Percentiles rank a stretch among this genome's conserved stretches.
Evolutionary conservation across 2,797 vertebrate species (phyloP).

Genomic region (Pipistrellus nathusii): DNA sequence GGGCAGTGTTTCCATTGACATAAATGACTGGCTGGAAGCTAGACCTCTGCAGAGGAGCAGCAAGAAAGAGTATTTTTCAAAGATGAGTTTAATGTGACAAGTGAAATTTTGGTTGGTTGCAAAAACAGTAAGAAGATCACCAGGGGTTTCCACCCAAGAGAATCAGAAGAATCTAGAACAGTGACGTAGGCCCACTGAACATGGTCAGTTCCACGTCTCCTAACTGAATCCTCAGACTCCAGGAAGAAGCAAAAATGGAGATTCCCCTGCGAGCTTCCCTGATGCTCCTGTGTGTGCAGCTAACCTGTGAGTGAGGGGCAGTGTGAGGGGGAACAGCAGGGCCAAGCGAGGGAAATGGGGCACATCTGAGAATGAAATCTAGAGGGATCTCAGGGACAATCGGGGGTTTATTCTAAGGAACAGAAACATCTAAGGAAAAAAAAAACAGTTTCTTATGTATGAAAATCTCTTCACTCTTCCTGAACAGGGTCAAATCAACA

Average conservation of each 20-base stretch:
- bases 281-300: not conserved
- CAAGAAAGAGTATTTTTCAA: not conserved
- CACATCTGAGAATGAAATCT: not conserved
- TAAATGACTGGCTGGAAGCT: not conserved
- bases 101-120: not conserved
- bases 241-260: not conserved
- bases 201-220: not conserved
- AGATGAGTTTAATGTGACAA: not conserved
- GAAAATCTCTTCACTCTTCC: not conserved
- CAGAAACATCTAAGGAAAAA: not conserved
- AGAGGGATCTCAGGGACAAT: not conserved
- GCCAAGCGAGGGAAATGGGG: fast-evolving
- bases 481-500: conserved; percentile 27
- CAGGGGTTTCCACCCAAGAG: not conserved
- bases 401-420: not conserved
- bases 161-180: not conserved
- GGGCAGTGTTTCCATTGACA: not conserved
- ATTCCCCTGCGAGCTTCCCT: not conserved
- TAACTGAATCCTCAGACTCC: not conserved
- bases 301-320: not conserved
- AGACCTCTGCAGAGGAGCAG: not conserved
- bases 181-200: not conserved
- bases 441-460: not conserved
- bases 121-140: not conserved
- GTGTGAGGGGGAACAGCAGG: fast-evolving